Percentiles rank a stretch among this genome's conserved stretches.
Conservation (phyloP, 1,140 invertebrate species). For the Drosophila guanche region DNA sequence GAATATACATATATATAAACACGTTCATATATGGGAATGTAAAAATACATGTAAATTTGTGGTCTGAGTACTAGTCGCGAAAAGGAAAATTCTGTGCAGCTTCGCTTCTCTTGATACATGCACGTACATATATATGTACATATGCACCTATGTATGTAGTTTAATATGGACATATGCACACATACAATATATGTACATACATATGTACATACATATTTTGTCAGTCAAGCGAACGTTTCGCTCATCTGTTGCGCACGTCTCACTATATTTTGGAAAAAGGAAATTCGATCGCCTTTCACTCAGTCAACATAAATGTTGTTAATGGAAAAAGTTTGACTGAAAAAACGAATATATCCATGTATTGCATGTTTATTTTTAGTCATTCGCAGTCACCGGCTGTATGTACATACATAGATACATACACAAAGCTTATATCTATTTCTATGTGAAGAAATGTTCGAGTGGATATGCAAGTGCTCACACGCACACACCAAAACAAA, state of each 20-base stretch:
- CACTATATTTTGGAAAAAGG: conserved; percentile 63
- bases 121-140: too few relatives aligned
- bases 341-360: conserved; percentile 63
- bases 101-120: conserved; percentile 8
- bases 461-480: not conserved
- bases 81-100: conserved; percentile 10
- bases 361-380: conserved; percentile 72
- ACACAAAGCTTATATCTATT: conserved; percentile 29
- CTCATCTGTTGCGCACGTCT: conserved; percentile 58
- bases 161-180: too few relatives aligned
- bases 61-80: not conserved
- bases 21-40: not conserved
- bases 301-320: conserved; percentile 50
- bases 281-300: conserved; percentile 64
- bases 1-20: too few relatives aligned
- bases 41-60: not conserved
- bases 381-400: conserved; percentile 59
- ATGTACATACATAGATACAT: conserved; percentile 24
- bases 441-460: conserved; percentile 2
- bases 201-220: conserved; percentile 10
- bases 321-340: conserved; percentile 64
- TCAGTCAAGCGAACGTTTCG: not conserved
- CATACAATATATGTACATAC: not conserved
- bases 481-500: conserved; percentile 7
- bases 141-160: too few relatives aligned